Evolutionary conservation across 2,888 invertebrate species (phyloP).

Genomic region (Isoperla grammatica): DNA sequence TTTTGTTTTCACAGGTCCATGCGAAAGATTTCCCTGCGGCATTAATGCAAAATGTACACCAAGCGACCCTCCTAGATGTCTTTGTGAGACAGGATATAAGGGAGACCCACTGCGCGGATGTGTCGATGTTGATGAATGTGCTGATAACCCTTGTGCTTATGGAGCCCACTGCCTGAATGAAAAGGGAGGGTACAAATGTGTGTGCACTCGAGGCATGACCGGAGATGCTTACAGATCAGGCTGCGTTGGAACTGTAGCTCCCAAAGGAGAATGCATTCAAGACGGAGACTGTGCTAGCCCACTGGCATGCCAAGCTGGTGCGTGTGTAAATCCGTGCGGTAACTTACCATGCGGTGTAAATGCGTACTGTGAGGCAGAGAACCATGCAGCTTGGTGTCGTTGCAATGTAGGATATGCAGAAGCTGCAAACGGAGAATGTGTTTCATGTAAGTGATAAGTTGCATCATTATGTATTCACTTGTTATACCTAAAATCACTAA

Average conservation of each 20-base stretch:
- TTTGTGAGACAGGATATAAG: conserved; percentile 80
- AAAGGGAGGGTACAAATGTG: conserved; percentile 79
- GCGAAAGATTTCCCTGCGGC: conserved; percentile 84
- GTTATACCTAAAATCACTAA: background rate
- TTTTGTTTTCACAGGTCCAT: conserved; percentile 52
- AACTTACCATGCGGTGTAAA: conserved; percentile 73
- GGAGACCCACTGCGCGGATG: conserved; percentile 82
- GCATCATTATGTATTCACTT: background rate
- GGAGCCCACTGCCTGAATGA: conserved; percentile 85
- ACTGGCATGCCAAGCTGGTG: conserved; percentile 69
- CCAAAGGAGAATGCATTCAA: conserved; percentile 59
- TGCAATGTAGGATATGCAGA: conserved; percentile 79
- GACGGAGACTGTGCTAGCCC: conserved; percentile 77
- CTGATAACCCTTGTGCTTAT: conserved; percentile 75
- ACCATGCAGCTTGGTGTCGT: conserved; percentile 84
- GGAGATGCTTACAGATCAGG: conserved; percentile 83
- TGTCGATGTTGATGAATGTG: conserved; percentile 80
- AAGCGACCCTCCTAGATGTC: conserved; percentile 81
- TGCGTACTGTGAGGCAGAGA: conserved; percentile 81
- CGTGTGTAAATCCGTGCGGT: conserved; percentile 76
- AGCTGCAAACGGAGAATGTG: conserved; percentile 72
- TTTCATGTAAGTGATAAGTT: conserved; percentile 58
- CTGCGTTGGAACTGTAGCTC: conserved; percentile 56
- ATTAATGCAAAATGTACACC: conserved; percentile 87
- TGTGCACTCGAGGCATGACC: conserved; percentile 73